Evolutionary conservation across 2,113 vertebrate genomes (phyloP), one percentile per base, ranked within the genome.

Genomic region (Clarias batrachus): DNA sequence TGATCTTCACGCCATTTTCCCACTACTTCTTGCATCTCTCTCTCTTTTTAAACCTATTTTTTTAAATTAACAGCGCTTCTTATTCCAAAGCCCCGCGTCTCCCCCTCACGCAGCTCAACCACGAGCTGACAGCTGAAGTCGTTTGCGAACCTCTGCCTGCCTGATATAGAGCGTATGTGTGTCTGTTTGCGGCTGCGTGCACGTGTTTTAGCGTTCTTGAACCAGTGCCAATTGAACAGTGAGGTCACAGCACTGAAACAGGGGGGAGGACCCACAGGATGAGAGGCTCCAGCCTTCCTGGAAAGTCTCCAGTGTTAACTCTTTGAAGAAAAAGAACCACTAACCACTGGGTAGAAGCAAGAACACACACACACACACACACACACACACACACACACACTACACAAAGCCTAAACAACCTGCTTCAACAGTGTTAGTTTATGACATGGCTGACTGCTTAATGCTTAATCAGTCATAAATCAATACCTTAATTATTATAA

Each of bases 221-320:
- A 87, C 71, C 85, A 83, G 71, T 87, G 89, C 80, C 89, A 89
- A 68, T 54, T 85, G 78, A 86, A 86, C 86, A 77, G 89, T 90
- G 90, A 91, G 83, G 88, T 91, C 90, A 91, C 85, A 88, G 60
- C 79, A 63, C 80, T 73, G 70, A 85, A 86, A 71, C 56, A 33
- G 82, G 82, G 65, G 52, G 90, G 90, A 37, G 81, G 87, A 59
- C 48, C 84, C 73, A 83, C 52, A 65, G 82, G 78, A 84, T 77
- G 66, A 79, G 48, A 54, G 84, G 88, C 54, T 82, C 77, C 85
- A 83, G 86, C 30, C 81, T 89, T 84, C 68, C 41, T 56, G 81
- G 81, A 87, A 82, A 88, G 74, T 86, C 81, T 90, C 63, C 33
- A 68, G 25, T 23, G 78, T 90, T 90, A 90, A 90, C 86, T 88